Evolutionary conservation across 1,140 invertebrate species (phyloP), one percentile per base, ranked within the genome.

Genomic region (Asbolus verrucosus): DNA sequence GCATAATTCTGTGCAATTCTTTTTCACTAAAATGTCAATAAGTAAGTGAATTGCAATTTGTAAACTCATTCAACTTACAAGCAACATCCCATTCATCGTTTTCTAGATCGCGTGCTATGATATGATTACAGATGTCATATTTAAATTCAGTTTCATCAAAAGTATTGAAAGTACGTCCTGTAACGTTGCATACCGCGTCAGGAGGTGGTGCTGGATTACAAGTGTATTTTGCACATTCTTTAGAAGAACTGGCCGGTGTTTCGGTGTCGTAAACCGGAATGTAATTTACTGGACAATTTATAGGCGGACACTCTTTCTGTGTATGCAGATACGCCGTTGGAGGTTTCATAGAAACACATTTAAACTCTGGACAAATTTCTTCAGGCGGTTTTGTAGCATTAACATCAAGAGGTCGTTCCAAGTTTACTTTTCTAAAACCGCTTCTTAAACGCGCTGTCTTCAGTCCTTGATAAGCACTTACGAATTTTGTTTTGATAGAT

Each of bases 81-180:
- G 86, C 84, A 31, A 92, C 83, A 36, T 83, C 83, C 91, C 90
- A 93, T 31, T 86, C 83, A 24, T 86, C 81, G 18, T 87, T 80
- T 5, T 83, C 77, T 67, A 87, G 84, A 76, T 94, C 90, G 31
- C 90, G 83, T 0, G 88, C 90, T 3, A 94, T 78, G 31, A 93
- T 86, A 78, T 94, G 92, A 81, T 91, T 88, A 77, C 93, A 95
- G 8, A 92, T 84, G 68, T 93, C 91, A 71, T 92, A 92, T 73
- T 92, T 91, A 63, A 87, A 91, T 46, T 92, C 87, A 0, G 87
- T 84, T 4, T 88, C 87, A 80, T 94, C 93, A 72, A 94, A 94
- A 0, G 92, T 94, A 60, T 85, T 89, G 73, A 94, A 89, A 1
- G 88, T 89, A 62, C 88, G 86, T 2, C 91, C 90, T 11, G 88